Evolutionary conservation across 1,140 invertebrate genomes (phyloP), one percentile per base, ranked within the genome.

Genomic region (Globodera rostochiensis): DNA sequence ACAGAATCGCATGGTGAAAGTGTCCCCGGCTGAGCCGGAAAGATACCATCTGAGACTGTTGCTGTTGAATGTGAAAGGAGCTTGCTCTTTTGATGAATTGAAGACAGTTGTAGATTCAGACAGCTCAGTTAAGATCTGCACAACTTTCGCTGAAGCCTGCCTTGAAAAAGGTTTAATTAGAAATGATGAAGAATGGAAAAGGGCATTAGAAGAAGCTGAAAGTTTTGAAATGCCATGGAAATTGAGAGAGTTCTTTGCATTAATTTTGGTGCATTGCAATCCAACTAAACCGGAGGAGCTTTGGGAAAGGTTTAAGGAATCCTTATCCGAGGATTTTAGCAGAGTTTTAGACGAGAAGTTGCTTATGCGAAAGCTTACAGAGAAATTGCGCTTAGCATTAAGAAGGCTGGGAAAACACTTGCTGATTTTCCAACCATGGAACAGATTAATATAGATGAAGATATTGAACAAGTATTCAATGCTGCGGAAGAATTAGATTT

Each of bases 1-100:
- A 73, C 25, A 73, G 71, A 73, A 73, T 13, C 73, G 73, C 8
- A 74, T 74, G 73, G 73, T 76, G n/a, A 76, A 76, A 25, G 74
- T 76, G 15, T 76, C 74, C 36, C 74, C 74, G 9, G 74, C 74
- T 47, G 74, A 49, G 13, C 45, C 74, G 45, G 74, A 76, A 21
- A 36, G 74, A 15, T 76, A 76, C 46, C 74, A 76, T 49, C 46
- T 76, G 25, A 36, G 74, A 64, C 25, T 76, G n/a, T 76, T 45
- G 74, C 47, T 74, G 13, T 74, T 74, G 15, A 47, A 7, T 3
- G 46, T 9, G 9, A 19, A 19, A 71, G 69, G 69, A 9, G 69
- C 69, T 9, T 36, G 25, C 11, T 36, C 25, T 9, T 71, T 9
- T 46, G 69, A 71, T 9, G 69, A 71, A 8, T 71, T 71, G 69